phyloP scores from a whole-genome alignment of 2,797 vertebrate genomes.

The Toxotes lorentzi region DNA sequence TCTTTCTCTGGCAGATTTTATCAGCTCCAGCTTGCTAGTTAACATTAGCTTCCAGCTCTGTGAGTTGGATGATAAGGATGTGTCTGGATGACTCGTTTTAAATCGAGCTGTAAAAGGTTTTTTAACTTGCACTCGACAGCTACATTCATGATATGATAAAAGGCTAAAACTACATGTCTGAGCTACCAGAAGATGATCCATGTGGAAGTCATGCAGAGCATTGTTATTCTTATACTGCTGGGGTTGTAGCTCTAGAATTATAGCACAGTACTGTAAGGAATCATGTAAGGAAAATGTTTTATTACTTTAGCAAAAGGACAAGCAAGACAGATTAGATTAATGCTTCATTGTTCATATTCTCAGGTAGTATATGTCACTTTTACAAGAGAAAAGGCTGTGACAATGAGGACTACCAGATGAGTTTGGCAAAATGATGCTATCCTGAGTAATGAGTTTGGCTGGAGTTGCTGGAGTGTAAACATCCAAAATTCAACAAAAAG shows the following conservation, averaged over 20 bases:
- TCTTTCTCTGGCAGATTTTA: too few relatives aligned
- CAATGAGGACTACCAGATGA: background rate
- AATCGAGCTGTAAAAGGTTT: background rate
- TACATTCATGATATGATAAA: background rate
- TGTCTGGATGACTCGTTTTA: background rate
- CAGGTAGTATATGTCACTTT: background rate
- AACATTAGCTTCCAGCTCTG: background rate
- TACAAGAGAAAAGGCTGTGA: background rate
- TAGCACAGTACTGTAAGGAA: background rate
- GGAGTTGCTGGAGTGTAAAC: background rate
- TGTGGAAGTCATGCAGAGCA: background rate
- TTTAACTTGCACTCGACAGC: background rate
- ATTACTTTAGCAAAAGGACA: background rate
- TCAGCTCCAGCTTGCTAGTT: too few relatives aligned
- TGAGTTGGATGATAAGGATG: background rate
- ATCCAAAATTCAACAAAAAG: background rate
- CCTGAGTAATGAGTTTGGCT: constrained; percentile 2
- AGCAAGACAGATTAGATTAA: background rate
- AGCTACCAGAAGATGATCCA: background rate
- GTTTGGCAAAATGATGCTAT: background rate
- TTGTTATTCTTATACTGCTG: too few relatives aligned
- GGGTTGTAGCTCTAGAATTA: background rate
- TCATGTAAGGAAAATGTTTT: background rate
- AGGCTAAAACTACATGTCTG: background rate
- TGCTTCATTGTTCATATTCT: background rate